Conservation (phyloP, 2,888 invertebrate genomes). For the Cacoxenus indagator region DNA sequence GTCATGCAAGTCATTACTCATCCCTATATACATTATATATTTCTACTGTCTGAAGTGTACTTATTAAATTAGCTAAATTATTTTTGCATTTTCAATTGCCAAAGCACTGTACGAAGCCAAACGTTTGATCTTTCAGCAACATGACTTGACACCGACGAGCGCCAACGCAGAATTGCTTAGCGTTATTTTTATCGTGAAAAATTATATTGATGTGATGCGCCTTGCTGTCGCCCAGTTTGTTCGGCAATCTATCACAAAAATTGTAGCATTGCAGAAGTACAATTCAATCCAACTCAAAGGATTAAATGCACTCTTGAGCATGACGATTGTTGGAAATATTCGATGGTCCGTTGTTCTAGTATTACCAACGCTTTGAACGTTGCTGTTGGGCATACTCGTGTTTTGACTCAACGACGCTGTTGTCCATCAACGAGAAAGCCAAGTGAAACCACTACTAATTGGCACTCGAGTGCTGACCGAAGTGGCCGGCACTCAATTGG, state of each 20-base stretch:
- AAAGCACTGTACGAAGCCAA: too few species aligned
- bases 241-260: not conserved
- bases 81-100: too few species aligned
- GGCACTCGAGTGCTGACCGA: slow-evolving; percentile 44
- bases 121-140: too few species aligned
- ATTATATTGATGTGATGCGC: too few species aligned
- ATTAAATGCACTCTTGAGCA: not conserved
- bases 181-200: too few species aligned
- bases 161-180: too few species aligned
- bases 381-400: not conserved
- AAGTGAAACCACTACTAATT: slow-evolving; percentile 51
- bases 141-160: too few species aligned
- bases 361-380: not conserved
- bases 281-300: not conserved
- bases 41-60: too few species aligned
- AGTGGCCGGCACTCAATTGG: slow-evolving; percentile 6
- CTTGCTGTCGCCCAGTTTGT: too few species aligned
- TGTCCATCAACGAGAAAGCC: slow-evolving; percentile 13
- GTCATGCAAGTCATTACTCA: too few species aligned
- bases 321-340: not conserved
- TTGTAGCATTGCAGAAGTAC: not conserved
- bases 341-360: not conserved
- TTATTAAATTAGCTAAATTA: too few species aligned
- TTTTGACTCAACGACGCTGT: not conserved
- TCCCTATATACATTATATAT: too few species aligned